Conservation (phyloP, 2,888 invertebrate genomes). For the Ophonus ardosiacus region DNA sequence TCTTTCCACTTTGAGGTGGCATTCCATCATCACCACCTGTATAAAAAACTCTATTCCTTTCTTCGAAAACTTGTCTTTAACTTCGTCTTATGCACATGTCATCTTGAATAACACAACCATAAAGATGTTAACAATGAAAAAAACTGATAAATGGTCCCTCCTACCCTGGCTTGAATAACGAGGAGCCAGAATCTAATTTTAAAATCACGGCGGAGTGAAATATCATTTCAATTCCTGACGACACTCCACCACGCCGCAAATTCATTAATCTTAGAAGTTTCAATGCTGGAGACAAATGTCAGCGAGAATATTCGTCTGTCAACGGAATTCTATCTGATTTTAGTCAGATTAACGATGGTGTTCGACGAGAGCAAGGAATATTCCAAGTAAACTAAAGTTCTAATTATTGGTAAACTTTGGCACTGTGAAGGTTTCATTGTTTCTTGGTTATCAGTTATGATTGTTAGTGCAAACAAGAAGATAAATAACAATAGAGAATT, state of each 20-base stretch:
- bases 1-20: constrained; percentile 4
- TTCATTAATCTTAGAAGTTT: constrained; percentile 59
- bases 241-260: constrained; percentile 36
- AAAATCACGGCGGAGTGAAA: constrained; percentile 40
- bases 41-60: background rate
- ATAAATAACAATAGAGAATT: background rate
- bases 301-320: constrained; percentile 51
- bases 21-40: constrained; percentile 26
- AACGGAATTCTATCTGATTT: constrained; percentile 51
- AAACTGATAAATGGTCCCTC: constrained; percentile 34
- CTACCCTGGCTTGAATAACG: constrained; percentile 11
- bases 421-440: too few species aligned
- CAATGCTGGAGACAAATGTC: constrained; percentile 39
- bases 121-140: constrained; percentile 47
- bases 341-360: constrained; percentile 25
- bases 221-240: constrained; percentile 37
- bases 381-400: background rate
- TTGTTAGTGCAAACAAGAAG: too few species aligned
- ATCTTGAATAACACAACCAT: constrained; percentile 28
- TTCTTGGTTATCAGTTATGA: too few species aligned
- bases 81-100: constrained; percentile 27
- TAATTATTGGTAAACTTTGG: too few species aligned
- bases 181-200: constrained; percentile 45
- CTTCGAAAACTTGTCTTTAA: constrained; percentile 30
- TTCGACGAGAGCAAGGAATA: background rate